Evolutionary conservation across 2,888 invertebrate species (phyloP), one percentile per base, ranked within the genome.

Genomic region (Amphiduros pacificus): DNA sequence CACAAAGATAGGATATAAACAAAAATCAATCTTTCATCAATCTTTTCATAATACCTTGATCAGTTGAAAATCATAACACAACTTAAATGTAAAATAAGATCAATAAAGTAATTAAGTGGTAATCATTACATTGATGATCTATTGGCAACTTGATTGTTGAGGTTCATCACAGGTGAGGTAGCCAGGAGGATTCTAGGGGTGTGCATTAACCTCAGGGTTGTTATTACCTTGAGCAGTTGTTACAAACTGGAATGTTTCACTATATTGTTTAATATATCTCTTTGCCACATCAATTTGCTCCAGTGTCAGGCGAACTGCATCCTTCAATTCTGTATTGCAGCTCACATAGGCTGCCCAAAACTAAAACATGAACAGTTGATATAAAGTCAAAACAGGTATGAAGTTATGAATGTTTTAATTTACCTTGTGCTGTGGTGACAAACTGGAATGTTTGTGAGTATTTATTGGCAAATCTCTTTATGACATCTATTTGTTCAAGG

Each of bases 341-440:
- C 89, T 89, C 74, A 91, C 91, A 85, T 91, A 93, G 68, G 91
- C 91, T 54, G 91, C 91, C 92, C 92, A 92, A 83, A 92, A 91
- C 91, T 92, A 86, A 5, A 44, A 44, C 9, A 11, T n/a, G n/a
- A n/a, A n/a, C n/a, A n/a, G n/a, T n/a, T n/a, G n/a, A n/a, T n/a
- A n/a, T n/a, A n/a, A n/a, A n/a, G n/a, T n/a, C n/a, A n/a, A n/a
- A n/a, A n/a, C n/a, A n/a, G n/a, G n/a, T n/a, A n/a, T n/a, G n/a
- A n/a, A n/a, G n/a, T n/a, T n/a, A n/a, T n/a, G n/a, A n/a, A n/a
- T n/a, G n/a, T n/a, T n/a, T n/a, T 2, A 22, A 52, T 81, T 85
- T 85, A 91, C 91, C 91, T 83, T 89, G 87, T 55, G 91, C 88
- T 22, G 90, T 89, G 60, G 91, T 91, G 81, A 74, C 79, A 55